phyloP scores from a whole-genome alignment of 2,113 vertebrate genomes.

The Azemiops feae region DNA sequence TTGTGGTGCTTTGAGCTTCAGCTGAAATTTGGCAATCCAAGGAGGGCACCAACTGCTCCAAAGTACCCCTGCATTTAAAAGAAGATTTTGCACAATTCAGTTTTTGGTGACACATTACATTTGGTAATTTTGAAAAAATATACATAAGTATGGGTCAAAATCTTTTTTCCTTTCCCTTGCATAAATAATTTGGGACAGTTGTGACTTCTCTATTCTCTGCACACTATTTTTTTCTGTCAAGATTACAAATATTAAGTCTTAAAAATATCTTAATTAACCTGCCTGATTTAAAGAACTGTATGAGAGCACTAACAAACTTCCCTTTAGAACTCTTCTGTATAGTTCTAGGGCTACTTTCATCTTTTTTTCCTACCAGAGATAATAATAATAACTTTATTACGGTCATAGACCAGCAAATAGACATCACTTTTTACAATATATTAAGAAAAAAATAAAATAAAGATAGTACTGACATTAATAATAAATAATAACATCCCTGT shows the following conservation, averaged over 20 bases:
- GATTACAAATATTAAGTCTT: background rate
- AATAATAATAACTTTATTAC: no score
- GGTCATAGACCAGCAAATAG: no score
- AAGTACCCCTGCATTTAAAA: constrained; percentile 76
- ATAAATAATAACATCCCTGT: no score
- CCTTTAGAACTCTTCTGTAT: background rate
- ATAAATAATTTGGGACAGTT: background rate
- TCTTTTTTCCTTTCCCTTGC: background rate
- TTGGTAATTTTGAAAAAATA: background rate
- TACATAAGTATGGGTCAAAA: background rate
- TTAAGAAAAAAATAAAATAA: no score
- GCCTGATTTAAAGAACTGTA: background rate
- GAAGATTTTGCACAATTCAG: constrained; percentile 24
- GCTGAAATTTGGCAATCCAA: constrained; percentile 81
- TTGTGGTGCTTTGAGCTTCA: constrained; percentile 58
- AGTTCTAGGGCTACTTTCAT: background rate
- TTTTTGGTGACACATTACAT: constrained; percentile 13
- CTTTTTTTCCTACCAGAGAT: background rate
- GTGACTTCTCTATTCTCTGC: background rate
- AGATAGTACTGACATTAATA: no score
- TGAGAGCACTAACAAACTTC: background rate
- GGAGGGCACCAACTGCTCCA: constrained; percentile 81
- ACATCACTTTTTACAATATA: no score
- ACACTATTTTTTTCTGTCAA: background rate
- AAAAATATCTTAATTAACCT: background rate